Evolutionary conservation across 2,797 vertebrate genomes (phyloP).

Genomic region (Rallus crepitans): DNA sequence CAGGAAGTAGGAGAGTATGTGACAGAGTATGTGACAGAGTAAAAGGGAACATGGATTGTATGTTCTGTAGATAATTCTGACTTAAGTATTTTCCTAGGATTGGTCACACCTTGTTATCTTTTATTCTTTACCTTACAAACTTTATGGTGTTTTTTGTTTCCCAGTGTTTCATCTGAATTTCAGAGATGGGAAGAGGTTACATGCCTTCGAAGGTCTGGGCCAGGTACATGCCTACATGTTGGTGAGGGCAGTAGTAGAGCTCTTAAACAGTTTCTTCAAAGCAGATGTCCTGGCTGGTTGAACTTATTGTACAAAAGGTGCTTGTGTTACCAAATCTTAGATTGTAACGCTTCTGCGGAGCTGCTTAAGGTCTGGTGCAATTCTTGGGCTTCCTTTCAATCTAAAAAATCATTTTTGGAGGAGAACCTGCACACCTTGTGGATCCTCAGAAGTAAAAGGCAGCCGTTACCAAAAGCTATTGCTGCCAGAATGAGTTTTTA

Average conservation of each 20-base stretch:
- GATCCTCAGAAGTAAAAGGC: background rate
- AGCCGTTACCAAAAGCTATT: background rate
- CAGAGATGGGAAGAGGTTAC: background rate
- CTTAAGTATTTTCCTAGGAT: background rate
- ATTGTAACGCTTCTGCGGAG: background rate
- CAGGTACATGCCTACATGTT: background rate
- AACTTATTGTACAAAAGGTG: background rate
- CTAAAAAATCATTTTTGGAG: background rate
- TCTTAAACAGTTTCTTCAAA: background rate
- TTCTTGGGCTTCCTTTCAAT: background rate
- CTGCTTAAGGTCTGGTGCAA: background rate
- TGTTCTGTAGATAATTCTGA: background rate
- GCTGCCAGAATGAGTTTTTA: background rate
- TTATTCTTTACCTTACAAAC: background rate
- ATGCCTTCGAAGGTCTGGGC: background rate
- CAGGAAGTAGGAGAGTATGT: background rate
- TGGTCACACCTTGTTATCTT: background rate
- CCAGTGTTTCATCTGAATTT: background rate
- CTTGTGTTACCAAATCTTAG: constrained; percentile 5
- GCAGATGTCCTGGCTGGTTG: background rate
- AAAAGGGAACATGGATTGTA: background rate
- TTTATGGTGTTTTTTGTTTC: background rate
- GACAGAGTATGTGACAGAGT: background rate
- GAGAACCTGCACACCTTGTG: background rate
- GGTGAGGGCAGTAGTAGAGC: background rate